Base-by-base conservation (phyloP, 2,797 vertebrate genomes). In the Enteromius radiatus region DNA sequence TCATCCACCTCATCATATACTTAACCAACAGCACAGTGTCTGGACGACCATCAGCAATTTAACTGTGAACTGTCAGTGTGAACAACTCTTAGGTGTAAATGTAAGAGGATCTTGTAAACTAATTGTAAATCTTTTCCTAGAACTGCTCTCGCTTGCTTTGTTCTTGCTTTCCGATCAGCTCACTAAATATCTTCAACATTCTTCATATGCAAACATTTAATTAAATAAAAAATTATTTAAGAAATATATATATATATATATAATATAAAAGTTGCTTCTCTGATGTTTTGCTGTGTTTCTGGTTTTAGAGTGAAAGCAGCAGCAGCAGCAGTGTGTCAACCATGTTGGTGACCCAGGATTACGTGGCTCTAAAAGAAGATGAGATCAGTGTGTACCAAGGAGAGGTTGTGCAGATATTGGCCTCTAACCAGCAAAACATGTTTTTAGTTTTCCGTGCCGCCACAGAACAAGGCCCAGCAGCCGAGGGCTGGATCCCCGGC, bases 341-440 rank as follows among this genome's bases (percentile, higher is more conserved):
- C 96, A 99, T 99, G 98, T 93, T 99, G 96, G 98, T 99, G 96
- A 99, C 98, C 89, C 98, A 99, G 94, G 98, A 99, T 97, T 99
- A 99, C 91, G 96, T 95, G 95, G 98, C 98, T 87, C 95, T 99
- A 96, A 99, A 99, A 95, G 98, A 99, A 96, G 98, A 99, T 96
- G 98, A 99, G 96, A 98, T 99, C 92, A 99, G 96, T 89, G 97
- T 99, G 88, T 92, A 90, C 91, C 98, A 99, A 95, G 98, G 98
- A 89, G 98, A 99, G 89, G 97, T 98, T 91, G 98, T 99, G 92
- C 98, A 99, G 93, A 97, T 99, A 92, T 94, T 99, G 94, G 97
- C 98, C 95, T 98, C 97, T 95, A 99, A 99, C 93, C 98, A 99
- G 93, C 98, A 99, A 91, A 98, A 96, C 96, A 99, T 99, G 98